These are phyloP conservation scores for Drosophila dunni DNA, from an alignment of 1,140 invertebrate genomes.

Conservation along the genomic window DNA sequence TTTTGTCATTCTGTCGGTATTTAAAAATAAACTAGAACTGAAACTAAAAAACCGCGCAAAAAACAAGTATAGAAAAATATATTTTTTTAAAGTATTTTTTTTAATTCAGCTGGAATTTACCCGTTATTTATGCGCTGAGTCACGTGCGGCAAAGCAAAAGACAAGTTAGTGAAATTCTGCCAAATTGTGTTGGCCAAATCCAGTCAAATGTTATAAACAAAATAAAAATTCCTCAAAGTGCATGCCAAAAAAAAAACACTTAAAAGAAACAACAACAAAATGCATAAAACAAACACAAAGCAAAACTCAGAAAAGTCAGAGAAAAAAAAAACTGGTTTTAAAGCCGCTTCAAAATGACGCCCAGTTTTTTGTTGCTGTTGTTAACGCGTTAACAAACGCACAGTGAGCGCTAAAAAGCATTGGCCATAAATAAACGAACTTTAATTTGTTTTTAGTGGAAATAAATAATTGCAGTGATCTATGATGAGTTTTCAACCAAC, in stretches of 20 bases:
- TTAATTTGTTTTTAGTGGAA: not conserved
- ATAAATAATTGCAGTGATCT: conserved; percentile 1
- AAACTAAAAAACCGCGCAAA: conserved; percentile 15
- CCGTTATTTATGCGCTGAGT: conserved; percentile 19
- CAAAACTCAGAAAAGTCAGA: conserved; percentile 4
- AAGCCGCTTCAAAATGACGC: conserved; percentile 50
- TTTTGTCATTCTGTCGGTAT: conserved; percentile 10
- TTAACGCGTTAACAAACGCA: conserved; percentile 35
- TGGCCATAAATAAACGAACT: conserved; percentile 3
- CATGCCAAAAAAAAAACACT: conserved; percentile 29
- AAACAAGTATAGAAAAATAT: conserved; percentile 21
- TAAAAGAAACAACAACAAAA: conserved; percentile 27
- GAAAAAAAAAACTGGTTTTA: conserved; percentile 61
- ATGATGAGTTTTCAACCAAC: no score
- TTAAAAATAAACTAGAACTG: conserved; percentile 29
- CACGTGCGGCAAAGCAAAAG: conserved; percentile 14
- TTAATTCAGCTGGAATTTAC: conserved; percentile 10
- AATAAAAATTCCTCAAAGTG: conserved; percentile 33
- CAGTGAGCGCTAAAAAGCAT: conserved; percentile 46
- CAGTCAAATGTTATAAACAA: not conserved
- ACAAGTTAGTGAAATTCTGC: not conserved
- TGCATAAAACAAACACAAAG: conserved; percentile 12
- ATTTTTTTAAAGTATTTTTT: conserved; percentile 6
- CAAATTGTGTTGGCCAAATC: not conserved
- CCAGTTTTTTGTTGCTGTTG: conserved; percentile 45